Evolutionary conservation across 2,797 vertebrate species (phyloP).

Genomic region (Pantherophis vulpinus): DNA sequence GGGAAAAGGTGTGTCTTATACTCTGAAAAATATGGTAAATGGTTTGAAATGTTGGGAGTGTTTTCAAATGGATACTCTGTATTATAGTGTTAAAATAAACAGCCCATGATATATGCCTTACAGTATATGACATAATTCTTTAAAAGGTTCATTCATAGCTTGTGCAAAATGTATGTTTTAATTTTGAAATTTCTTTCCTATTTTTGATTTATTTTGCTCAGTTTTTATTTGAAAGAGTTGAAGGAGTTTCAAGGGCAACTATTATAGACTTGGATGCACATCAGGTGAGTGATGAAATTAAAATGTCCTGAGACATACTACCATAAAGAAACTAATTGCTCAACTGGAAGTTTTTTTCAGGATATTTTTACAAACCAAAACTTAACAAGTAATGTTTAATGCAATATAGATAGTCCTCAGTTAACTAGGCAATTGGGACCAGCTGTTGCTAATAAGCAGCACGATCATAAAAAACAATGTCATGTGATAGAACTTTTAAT

Average conservation of each 20-base stretch:
- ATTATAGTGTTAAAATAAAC: neutral
- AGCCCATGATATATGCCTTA: neutral
- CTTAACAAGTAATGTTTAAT: neutral
- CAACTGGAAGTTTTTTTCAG: neutral
- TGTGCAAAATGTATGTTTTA: neutral
- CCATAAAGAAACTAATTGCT: neutral
- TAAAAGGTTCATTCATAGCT: neutral
- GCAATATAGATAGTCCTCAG: neutral
- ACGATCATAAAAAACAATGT: neutral
- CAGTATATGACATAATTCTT: neutral
- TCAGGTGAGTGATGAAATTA: conserved; percentile 89
- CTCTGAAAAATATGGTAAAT: neutral
- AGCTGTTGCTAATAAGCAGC: neutral
- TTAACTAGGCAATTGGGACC: neutral
- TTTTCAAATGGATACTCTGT: neutral
- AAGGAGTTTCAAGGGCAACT: conserved; percentile 82
- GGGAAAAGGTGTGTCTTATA: too few species aligned
- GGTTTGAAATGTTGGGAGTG: neutral
- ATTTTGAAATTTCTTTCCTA: neutral
- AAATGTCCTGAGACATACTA: neutral
- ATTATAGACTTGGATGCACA: conserved; percentile 92
- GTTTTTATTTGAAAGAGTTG: conserved; percentile 89
- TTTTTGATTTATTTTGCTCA: conserved; percentile 48
- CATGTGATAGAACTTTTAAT: neutral
- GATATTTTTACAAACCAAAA: neutral